Evolutionary conservation across 2,113 vertebrate species (phyloP).

Genomic region (Morone saxatilis): DNA sequence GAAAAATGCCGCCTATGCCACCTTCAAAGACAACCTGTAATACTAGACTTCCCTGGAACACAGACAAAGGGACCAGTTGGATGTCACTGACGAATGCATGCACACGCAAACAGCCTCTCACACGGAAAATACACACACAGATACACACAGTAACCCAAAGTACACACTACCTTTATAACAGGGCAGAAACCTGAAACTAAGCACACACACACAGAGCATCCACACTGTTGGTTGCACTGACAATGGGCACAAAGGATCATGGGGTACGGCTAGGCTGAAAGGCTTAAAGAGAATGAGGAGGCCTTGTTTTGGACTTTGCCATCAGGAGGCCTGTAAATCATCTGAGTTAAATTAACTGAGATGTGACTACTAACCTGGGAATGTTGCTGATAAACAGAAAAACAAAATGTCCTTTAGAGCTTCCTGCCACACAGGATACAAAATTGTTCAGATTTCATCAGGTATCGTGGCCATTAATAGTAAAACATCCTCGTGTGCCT

Average conservation of each 20-base stretch:
- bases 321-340: constrained; percentile 41
- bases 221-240: constrained; percentile 28
- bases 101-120: constrained; percentile 1
- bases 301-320: constrained; percentile 57
- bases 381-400: constrained; percentile 26
- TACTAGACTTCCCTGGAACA: constrained; percentile 52
- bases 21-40: constrained; percentile 60
- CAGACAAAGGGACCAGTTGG: constrained; percentile 60
- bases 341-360: constrained; percentile 13
- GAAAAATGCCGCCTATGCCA: constrained; percentile 22
- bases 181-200: constrained; percentile 69
- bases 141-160: constrained; percentile 21
- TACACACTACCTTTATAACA: constrained; percentile 36
- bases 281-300: constrained; percentile 34
- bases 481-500: constrained; percentile 13
- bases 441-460: background rate
- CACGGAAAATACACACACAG: constrained; percentile 10
- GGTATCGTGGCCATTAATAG: background rate
- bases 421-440: background rate
- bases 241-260: constrained; percentile 64
- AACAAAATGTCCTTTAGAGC: background rate
- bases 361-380: background rate
- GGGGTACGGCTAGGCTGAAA: constrained; percentile 32
- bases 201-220: constrained; percentile 10
- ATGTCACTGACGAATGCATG: constrained; percentile 31